A percentile compares a stretch with the other conserved stretches of the same genome.
These are phyloP conservation scores for Centruroides vittatus DNA, from an alignment of 1,140 invertebrate species.

Conservation along the genomic window DNA sequence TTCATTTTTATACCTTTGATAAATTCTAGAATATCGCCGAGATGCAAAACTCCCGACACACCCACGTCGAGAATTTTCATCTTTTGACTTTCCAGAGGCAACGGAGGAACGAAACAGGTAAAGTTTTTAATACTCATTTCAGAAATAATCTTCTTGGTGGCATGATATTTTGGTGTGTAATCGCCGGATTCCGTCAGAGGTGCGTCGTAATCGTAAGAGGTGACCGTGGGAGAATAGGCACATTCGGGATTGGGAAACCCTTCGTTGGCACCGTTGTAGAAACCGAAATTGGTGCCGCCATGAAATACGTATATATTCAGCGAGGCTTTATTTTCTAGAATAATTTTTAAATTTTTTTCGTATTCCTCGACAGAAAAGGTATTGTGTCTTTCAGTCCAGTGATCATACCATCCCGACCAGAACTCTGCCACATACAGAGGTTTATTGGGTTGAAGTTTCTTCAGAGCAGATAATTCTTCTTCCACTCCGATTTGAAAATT, in stretches of 20 bases:
- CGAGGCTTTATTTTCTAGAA: constrained; percentile 22
- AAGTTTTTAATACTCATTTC: constrained; percentile 28
- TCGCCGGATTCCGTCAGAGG: constrained; percentile 37
- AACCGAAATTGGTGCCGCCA: constrained; percentile 18
- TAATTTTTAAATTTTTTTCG: constrained; percentile 15
- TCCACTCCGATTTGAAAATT: constrained; percentile 3
- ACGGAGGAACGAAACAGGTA: not conserved
- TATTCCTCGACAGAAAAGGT: constrained; percentile 5
- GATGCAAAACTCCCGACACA: not conserved
- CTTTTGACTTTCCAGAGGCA: not conserved
- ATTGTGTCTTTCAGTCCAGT: constrained; percentile 23
- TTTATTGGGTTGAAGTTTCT: constrained; percentile 20
- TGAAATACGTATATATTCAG: constrained; percentile 24
- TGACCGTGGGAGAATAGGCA: constrained; percentile 22
- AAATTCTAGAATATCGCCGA: not conserved
- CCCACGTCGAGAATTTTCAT: not conserved
- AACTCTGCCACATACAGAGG: constrained; percentile 28
- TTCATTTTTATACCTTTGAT: not conserved
- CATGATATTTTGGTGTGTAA: constrained; percentile 31
- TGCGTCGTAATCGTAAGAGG: constrained; percentile 38
- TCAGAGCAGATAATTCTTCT: constrained; percentile 10
- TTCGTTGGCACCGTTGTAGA: constrained; percentile 12
- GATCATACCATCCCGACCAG: constrained; percentile 29
- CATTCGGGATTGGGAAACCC: not conserved
- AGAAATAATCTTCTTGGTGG: constrained; percentile 16